Evolutionary conservation across 2,888 invertebrate species (phyloP), one percentile per base, ranked within the genome.

Genomic region (Adelphocoris suturalis): DNA sequence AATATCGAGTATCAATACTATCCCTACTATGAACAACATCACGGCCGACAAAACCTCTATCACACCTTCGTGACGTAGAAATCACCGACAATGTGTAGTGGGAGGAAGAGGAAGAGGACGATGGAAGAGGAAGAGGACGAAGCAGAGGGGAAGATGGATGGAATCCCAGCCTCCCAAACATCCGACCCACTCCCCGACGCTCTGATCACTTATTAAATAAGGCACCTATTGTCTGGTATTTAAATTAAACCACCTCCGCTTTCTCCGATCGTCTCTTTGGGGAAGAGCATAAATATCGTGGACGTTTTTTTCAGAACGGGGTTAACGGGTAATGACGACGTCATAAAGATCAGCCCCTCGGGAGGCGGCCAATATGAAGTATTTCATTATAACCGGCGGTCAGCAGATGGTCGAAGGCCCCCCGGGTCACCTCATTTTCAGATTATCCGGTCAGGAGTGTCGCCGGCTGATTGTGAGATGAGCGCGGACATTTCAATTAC

Each of bases 161-260:
- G 85, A 55, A 85, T 16, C 61, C 85, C 37, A 27, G 12, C 46
- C 85, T 37, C 23, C 85, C 85, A 85, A 61, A 82, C 85, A 57
- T 61, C 28, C 28, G 61, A 57, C 68, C 28, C 85, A 14, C 57
- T 85, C 61, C 57, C 27, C 68, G 19, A n/a, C 87, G 57, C 78
- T 48, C 86, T 86, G 86, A 86, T 86, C 86, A 86, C 88, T 88
- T 88, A 88, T 88, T 88, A 78, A 88, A 88, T 88, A 88, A 88
- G 88, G 88, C 78, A 78, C 78, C 88, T 88, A 88, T 88, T 88
- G 88, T 88, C 80, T 88, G 80, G 88, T 88, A 88, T 88, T 88
- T 88, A 88, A 88, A 88, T 88, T 88, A 55, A 88, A 88, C 88
- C 78, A 28, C 88, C 80, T 88, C 88, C 88, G 80, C 88, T 80